Conservation (phyloP, 2,113 vertebrate species). For the Turdus rufiventris region DNA sequence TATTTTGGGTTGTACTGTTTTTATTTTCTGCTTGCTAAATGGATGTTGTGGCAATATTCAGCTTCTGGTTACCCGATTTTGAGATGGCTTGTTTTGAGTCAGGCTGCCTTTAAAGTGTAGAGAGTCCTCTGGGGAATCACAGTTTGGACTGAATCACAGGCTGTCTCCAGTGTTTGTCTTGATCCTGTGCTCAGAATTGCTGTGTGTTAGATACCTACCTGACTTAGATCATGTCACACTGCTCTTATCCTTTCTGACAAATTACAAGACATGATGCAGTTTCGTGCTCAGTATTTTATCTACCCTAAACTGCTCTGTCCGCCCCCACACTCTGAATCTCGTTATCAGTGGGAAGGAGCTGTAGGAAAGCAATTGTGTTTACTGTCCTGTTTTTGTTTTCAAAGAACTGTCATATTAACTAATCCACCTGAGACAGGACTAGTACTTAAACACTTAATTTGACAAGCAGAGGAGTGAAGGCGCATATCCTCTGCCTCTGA, state of each 20-base stretch:
- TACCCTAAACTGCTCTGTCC: neutral
- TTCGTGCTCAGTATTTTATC: neutral
- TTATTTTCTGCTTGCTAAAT: neutral
- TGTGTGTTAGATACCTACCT: neutral
- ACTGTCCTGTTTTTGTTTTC: constrained; percentile 25
- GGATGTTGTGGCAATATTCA: neutral
- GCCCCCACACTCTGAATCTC: neutral
- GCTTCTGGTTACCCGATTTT: neutral
- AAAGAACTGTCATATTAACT: neutral
- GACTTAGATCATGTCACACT: neutral
- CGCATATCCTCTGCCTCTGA: neutral
- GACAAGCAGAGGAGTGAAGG: neutral
- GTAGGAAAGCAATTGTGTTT: neutral
- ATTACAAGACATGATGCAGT: neutral
- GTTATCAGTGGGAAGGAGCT: neutral
- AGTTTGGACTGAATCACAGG: neutral
- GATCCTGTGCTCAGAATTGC: neutral
- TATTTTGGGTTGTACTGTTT: neutral
- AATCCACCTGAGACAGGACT: neutral
- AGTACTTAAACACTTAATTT: neutral
- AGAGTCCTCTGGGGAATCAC: neutral
- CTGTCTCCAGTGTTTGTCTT: neutral
- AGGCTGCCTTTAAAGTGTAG: neutral
- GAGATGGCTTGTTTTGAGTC: neutral
- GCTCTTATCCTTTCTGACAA: constrained; percentile 3